A percentile compares a stretch with the other conserved stretches of the same genome.
Conservation (phyloP, 1,140 invertebrate genomes). For the Penaeus indicus region DNA sequence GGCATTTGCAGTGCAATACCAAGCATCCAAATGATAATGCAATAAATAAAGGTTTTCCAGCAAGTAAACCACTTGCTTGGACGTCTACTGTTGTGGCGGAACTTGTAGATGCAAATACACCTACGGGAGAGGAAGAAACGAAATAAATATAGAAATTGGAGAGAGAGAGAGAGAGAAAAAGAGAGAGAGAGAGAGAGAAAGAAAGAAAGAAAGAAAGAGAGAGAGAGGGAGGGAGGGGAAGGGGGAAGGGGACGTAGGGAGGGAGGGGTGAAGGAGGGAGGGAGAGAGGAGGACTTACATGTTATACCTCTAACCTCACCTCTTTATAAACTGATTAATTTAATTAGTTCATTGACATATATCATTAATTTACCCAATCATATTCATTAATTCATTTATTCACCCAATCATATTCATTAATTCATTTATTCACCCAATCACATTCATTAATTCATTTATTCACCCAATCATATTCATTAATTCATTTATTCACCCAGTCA, state of each 20-base stretch:
- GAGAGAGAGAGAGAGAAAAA: too few species aligned
- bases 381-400: not conserved
- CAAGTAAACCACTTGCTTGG: constrained; percentile 38
- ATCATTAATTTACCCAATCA: too few species aligned
- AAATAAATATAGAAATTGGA: too few species aligned
- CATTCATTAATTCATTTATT: not conserved
- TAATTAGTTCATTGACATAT: too few species aligned
- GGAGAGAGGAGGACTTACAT: too few species aligned
- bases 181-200: too few species aligned
- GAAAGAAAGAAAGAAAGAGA: too few species aligned
- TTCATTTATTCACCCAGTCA: not conserved
- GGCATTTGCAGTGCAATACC: constrained; percentile 31
- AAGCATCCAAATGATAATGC: constrained; percentile 51
- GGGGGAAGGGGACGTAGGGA: too few species aligned
- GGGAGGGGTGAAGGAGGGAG: too few species aligned
- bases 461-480: not conserved
- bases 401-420: not conserved
- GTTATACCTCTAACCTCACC: too few species aligned
- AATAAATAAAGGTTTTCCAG: constrained; percentile 40
- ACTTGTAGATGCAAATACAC: constrained; percentile 49
- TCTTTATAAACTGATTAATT: too few species aligned
- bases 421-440: not conserved
- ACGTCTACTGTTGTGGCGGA: not conserved
- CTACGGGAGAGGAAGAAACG: not conserved
- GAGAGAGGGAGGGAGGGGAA: too few species aligned